Conservation (phyloP, 2,888 invertebrate genomes). For the Heliconius sara region DNA sequence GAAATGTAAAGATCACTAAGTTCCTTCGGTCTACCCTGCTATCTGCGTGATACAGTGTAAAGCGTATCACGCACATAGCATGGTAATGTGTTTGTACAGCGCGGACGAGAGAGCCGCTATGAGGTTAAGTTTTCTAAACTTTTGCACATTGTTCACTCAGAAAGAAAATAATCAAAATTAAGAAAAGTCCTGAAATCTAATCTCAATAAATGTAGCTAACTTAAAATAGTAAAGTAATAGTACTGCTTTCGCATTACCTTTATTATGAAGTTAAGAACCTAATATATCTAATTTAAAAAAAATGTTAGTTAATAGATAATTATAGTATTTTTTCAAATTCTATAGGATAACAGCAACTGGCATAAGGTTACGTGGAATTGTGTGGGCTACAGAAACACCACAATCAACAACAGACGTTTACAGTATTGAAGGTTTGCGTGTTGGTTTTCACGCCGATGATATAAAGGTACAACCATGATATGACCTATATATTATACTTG, state of each 20-base stretch:
- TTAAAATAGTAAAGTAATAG: background rate
- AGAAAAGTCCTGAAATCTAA: too few species aligned
- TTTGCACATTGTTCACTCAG: too few species aligned
- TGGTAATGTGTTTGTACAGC: too few species aligned
- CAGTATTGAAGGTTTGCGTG: background rate
- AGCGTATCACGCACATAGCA: too few species aligned
- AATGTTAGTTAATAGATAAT: background rate
- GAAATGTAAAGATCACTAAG: background rate
- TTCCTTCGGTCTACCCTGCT: background rate
- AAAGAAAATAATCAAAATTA: too few species aligned
- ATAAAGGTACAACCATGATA: slow-evolving; percentile 10
- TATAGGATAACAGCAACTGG: slow-evolving; percentile 2
- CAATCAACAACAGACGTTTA: background rate
- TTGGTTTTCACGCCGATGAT: slow-evolving; percentile 3
- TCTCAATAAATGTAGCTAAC: too few species aligned
- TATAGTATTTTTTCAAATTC: background rate
- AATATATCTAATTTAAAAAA: too few species aligned
- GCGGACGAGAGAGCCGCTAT: too few species aligned
- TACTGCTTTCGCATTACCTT: background rate
- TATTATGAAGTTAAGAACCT: too few species aligned
- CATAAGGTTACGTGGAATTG: background rate
- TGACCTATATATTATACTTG: background rate
- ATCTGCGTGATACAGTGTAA: background rate
- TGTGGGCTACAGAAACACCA: background rate
- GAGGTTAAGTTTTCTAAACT: too few species aligned